These are phyloP conservation scores for Zaprionus davidi DNA, from an alignment of 1,140 invertebrate species.

Conservation along the genomic window DNA sequence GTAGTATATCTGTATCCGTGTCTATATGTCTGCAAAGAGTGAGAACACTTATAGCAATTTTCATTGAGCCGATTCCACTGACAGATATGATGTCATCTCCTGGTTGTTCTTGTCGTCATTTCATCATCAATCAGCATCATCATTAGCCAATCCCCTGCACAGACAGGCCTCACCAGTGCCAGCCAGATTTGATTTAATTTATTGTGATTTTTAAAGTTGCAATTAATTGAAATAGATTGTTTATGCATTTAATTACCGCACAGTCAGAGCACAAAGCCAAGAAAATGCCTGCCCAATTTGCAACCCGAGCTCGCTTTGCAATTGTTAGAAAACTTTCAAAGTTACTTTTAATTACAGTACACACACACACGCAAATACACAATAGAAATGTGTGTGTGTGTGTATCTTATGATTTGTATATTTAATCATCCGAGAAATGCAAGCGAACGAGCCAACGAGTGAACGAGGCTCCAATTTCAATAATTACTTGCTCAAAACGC, in stretches of 20 bases:
- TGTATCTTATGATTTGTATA: neutral
- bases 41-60: slow-evolving; percentile 10
- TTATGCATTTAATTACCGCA: neutral
- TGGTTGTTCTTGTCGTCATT: slow-evolving; percentile 5
- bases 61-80: slow-evolving; percentile 42
- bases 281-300: neutral
- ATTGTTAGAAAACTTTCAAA: slow-evolving; percentile 1
- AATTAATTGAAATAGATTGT: neutral
- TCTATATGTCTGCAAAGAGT: neutral
- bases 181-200: neutral
- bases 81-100: slow-evolving; percentile 35
- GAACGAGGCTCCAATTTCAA: neutral
- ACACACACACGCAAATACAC: neutral
- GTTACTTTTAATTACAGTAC: neutral
- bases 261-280: neutral
- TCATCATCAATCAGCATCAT: slow-evolving; percentile 60
- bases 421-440: neutral
- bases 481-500: neutral
- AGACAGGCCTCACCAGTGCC: neutral
- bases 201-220: neutral
- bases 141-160: neutral
- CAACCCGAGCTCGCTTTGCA: neutral
- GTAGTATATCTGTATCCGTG: no score
- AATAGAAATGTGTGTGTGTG: no score
- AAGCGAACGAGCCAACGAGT: neutral